Evolutionary conservation across 2,888 invertebrate species (phyloP).

Genomic region (Sicus ferrugineus): DNA sequence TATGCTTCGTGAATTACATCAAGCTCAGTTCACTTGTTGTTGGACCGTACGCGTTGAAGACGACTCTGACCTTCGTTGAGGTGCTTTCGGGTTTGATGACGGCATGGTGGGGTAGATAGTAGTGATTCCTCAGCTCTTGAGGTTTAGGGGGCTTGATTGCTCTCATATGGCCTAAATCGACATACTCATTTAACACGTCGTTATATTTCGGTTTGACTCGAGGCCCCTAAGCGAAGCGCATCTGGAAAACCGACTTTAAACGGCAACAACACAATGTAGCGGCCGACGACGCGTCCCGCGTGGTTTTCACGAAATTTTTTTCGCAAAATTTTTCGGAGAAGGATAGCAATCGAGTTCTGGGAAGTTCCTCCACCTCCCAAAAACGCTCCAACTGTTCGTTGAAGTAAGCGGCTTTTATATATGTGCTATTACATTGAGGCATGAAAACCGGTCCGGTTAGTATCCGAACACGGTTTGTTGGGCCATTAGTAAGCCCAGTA

Average conservation of each 20-base stretch:
- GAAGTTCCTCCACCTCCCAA: no score
- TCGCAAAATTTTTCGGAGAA: not conserved
- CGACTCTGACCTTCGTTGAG: conserved; percentile 14
- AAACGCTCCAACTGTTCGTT: no score
- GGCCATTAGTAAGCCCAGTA: no score
- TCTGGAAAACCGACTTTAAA: not conserved
- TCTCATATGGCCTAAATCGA: not conserved
- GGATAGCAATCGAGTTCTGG: no score
- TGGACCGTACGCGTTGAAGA: conserved; percentile 16
- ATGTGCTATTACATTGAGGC: conserved; percentile 19
- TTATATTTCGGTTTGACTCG: no score
- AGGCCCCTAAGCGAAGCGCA: not conserved
- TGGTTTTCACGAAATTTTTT: not conserved
- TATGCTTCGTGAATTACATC: not conserved
- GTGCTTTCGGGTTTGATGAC: no score
- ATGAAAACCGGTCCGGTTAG: no score
- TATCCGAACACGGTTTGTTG: no score
- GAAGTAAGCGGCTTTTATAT: not conserved
- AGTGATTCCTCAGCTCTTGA: conserved; percentile 29
- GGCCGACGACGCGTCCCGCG: not conserved
- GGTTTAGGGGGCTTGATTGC: not conserved
- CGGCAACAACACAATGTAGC: conserved; percentile 26
- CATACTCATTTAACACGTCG: not conserved
- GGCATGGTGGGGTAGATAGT: no score
- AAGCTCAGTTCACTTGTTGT: conserved; percentile 30